These are phyloP conservation scores for Drosophila rhopaloa DNA, from an alignment of 1,140 invertebrate species.

Conservation along the genomic window DNA sequence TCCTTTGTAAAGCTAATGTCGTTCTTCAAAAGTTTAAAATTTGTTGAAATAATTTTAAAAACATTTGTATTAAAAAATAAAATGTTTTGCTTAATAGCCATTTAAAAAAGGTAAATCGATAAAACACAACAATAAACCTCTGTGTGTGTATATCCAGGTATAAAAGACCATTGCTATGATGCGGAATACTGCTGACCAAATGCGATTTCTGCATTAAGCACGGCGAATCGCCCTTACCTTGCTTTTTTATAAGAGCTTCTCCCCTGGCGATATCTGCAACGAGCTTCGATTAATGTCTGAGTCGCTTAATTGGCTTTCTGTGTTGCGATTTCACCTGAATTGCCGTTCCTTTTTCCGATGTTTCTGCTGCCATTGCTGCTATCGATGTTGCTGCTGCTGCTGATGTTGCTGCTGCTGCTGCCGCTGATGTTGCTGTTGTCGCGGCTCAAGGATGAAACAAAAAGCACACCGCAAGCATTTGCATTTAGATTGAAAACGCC, in stretches of 20 bases:
- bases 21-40: too few relatives aligned
- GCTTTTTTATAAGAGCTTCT: conserved; percentile 10
- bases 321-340: conserved; percentile 75
- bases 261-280: conserved; percentile 37
- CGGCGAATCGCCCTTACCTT: conserved; percentile 34
- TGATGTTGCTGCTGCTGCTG: conserved; percentile 1
- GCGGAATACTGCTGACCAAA: conserved; percentile 18
- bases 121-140: neutral
- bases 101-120: too few relatives aligned
- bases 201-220: conserved; percentile 52
- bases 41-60: too few relatives aligned
- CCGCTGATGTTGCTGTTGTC: conserved; percentile 24
- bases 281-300: conserved; percentile 69
- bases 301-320: conserved; percentile 78
- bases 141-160: neutral
- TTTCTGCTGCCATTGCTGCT: neutral
- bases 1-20: too few relatives aligned
- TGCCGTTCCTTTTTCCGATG: conserved; percentile 1
- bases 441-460: conserved; percentile 52
- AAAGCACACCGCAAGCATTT: conserved; percentile 72
- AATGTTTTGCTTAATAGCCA: too few relatives aligned
- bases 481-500: conserved; percentile 80
- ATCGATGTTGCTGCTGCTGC: conserved; percentile 1
- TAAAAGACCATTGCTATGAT: conserved; percentile 34
- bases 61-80: too few relatives aligned